These are phyloP conservation scores for Criorhina ranunculi DNA, from an alignment of 2,888 invertebrate genomes.

Conservation along the genomic window DNA sequence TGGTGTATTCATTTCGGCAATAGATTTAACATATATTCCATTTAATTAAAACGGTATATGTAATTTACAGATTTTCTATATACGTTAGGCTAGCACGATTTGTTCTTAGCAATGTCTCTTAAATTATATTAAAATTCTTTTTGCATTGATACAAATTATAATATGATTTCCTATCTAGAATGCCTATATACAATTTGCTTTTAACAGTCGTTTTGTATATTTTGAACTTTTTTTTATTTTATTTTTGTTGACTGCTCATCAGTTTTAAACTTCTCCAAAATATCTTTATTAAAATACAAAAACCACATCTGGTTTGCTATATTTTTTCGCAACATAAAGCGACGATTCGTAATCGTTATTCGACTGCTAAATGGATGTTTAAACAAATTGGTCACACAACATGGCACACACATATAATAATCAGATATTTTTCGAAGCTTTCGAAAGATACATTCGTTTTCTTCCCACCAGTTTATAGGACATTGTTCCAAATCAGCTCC, in stretches of 20 bases:
- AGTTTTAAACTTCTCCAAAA: constrained; percentile 32
- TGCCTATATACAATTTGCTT: neutral
- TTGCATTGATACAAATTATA: too few relatives aligned
- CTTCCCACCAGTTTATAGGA: constrained; percentile 80
- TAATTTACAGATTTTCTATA: neutral
- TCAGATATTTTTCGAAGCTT: constrained; percentile 78
- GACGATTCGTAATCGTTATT: constrained; percentile 39
- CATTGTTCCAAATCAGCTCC: constrained; percentile 79
- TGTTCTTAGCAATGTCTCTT: neutral
- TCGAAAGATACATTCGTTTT: constrained; percentile 77
- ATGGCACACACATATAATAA: constrained; percentile 79
- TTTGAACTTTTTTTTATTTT: constrained; percentile 1
- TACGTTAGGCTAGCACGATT: neutral
- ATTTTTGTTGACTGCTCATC: constrained; percentile 39
- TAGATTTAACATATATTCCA: neutral
- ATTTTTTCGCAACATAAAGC: constrained; percentile 66
- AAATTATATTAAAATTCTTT: neutral
- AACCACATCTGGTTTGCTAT: constrained; percentile 60
- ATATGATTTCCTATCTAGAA: too few relatives aligned
- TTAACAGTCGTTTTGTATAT: neutral
- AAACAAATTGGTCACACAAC: constrained; percentile 77
- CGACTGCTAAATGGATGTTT: constrained; percentile 45
- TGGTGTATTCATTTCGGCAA: too few relatives aligned
- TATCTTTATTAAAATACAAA: constrained; percentile 62
- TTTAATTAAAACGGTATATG: neutral